Base-by-base conservation (phyloP, 2,113 vertebrate species). In the Plestiodon gilberti region DNA sequence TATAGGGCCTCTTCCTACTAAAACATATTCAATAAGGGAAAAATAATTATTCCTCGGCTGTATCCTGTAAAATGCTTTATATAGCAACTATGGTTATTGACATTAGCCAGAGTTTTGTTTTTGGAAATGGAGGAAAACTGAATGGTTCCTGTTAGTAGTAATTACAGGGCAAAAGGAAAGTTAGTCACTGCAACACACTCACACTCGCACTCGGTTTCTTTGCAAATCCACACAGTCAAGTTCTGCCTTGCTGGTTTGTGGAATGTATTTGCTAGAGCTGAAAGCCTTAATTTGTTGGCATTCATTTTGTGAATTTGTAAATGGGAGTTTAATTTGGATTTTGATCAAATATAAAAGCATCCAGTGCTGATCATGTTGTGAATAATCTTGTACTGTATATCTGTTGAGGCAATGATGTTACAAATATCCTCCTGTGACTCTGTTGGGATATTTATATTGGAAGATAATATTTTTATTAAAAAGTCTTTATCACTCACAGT, bases 161-260 rank as follows among this genome's bases (percentile, higher is more conserved):
- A 2, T 13, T 82, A 3, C 11, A 35, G 69, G n/a, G 80, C 87
- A 40, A 81, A 91, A 90, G 33, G 67, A 89, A 25, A 81, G 64
- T 25, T 81, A 83, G 89, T 1, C 62, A 1, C 80, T 69, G 25
- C 40, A 61, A 25, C 15, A 20, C 3, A 22, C 59, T 59, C 69
- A 3, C 78, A 38, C 28, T 76, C 9, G 62, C 78, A 38, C 28
- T 76, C 9, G 62, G 40, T 38, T 6, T 11, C n/a, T 40, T 69
- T 90, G 80, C 88, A 52, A 74, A 33, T 75, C 35, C 38, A 38
- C 15, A n/a, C 15, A 59, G 52, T 75, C 71, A 64, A 4, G 23
- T 48, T 86, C 57, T 80, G 28, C 55, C 8, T 28, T 64, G 15
- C 52, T 80, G 15, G 4, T 48, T 52, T 74, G 40, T 80, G 25